Evolutionary conservation across 2,888 invertebrate genomes (phyloP), one percentile per base, ranked within the genome.

Genomic region (Callyntrura guangdongensis): DNA sequence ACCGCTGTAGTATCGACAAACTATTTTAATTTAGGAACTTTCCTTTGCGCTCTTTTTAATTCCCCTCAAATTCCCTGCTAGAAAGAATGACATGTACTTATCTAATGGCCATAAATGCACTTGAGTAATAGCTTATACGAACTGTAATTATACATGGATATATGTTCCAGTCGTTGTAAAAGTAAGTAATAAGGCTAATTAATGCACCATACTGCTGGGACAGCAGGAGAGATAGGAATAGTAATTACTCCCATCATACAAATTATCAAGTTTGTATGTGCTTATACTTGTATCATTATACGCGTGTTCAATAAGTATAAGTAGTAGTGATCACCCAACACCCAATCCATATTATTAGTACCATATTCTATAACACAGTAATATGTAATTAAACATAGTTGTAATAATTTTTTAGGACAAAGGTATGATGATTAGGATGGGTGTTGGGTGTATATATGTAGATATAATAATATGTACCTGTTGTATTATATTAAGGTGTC

Each of bases 101-200:
- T 25, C 53, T 27, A 79, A 53, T 36, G 27, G 9, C 53, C 14
- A 12, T 79, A 79, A 79, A 53, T 79, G 79, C 79, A 79, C 79
- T 79, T 79, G 56, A 79, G 79, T 56, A 79, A n/a, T 56, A 79
- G 49, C 22, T 47, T 77, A 77, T 12, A 69, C 8, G 72, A 17
- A 72, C 17, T 74, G 22, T 45, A 45, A 72, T 36, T 36, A 22
- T 56, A 27, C 53, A 79, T 56, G 56, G 22, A 25, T 53, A 69
- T 61, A 79, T 56, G 27, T 79, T 27, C 25, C 53, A 53, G 53
- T 79, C 79, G n/a, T 25, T 79, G 74, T 53, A 25, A 4, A 27
- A 45, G 47, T 72, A 45, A 47, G 72, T 72, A 36, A 69, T 69
- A 72, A 72, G 72, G 72, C 72, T 72, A 72, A 72, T 72, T 72